Base-by-base conservation (phyloP, 2,888 invertebrate species). In the Monochamus alternatus region DNA sequence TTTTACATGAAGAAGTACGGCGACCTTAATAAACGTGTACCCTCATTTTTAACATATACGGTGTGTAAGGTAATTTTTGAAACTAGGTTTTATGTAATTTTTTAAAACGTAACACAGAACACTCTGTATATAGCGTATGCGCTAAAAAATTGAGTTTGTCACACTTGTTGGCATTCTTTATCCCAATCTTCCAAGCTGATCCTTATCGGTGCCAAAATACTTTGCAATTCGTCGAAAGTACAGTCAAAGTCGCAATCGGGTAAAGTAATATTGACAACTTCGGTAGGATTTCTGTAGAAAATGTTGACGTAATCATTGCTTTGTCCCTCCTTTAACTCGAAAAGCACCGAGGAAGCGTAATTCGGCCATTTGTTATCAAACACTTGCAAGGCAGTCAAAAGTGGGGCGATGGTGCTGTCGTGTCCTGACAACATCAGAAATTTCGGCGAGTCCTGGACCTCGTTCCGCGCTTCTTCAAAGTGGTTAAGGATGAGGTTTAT, bases 351-450 rank as follows among this genome's bases (percentile, higher is more conserved):
- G 0, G 95, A 90, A 0, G 92, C 89, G 78, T 93, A 95, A 0
- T 91, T 90, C 0, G 95, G 94, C 82, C 91, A 92, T 72, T 92
- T 92, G 5, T 89, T 87, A 76, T 93, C 90, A 81, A 90, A 95
- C 38, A 95, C 76, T 14, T 91, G 91, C 5, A 96, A 86, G 0
- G 93, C 91, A 86, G 93, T 93, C 2, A 96, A 89, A 51, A 96
- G 81, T 82, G 91, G 93, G 0, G 93, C 93, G 10, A 96, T 87
- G 0, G 94, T 96, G 1, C 93, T 91, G 85, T 96, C 96, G 84
- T 96, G 96, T 0, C 90, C 95, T 81, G 95, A 95, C 82, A 94
- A 95, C 67, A 95, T 90, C 84, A 92, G 91, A 58, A 95, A 78
- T 77, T 93, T 93, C 32, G 92, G 89, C 91, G 0, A 31, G 9